A percentile compares a stretch with the other conserved stretches of the same genome.
These are phyloP conservation scores for Drosophila histrio DNA, from an alignment of 2,888 invertebrate species.

Conservation along the genomic window DNA sequence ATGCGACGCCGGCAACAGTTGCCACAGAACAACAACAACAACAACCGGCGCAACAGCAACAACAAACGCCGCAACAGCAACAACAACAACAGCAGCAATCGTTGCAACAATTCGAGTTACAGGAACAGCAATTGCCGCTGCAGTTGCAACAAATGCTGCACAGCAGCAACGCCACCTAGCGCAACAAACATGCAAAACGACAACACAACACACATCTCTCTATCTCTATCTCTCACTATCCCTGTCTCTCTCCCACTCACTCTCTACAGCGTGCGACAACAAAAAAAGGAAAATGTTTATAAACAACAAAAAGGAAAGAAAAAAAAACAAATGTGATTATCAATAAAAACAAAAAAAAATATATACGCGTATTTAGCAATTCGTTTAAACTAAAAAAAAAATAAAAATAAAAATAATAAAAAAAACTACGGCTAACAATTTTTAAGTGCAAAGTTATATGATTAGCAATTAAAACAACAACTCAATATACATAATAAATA, in stretches of 20 bases:
- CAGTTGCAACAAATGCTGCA: slow-evolving; percentile 31
- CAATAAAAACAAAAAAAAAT: slow-evolving; percentile 32
- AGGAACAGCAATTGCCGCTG: neutral
- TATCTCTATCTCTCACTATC: neutral
- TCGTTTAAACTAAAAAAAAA: slow-evolving; percentile 42
- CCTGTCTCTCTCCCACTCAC: neutral
- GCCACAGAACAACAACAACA: too few relatives aligned
- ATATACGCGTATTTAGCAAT: slow-evolving; percentile 40
- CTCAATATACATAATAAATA: slow-evolving; percentile 26
- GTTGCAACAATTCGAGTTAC: slow-evolving; percentile 1
- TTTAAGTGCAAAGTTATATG: slow-evolving; percentile 68
- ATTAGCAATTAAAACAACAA: slow-evolving; percentile 46
- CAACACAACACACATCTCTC: slow-evolving; percentile 6
- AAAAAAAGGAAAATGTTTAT: slow-evolving; percentile 3
- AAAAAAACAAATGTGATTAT: slow-evolving; percentile 50
- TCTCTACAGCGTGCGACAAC: neutral
- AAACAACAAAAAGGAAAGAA: slow-evolving; percentile 28
- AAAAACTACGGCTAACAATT: slow-evolving; percentile 58
- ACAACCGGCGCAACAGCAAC: neutral
- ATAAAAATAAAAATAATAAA: slow-evolving; percentile 32
- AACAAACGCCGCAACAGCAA: neutral
- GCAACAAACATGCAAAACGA: slow-evolving; percentile 35
- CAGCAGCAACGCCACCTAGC: slow-evolving; percentile 49
- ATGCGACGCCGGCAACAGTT: slow-evolving; percentile 51
- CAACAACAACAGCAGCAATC: slow-evolving; percentile 8